Evolutionary conservation across 1,140 invertebrate genomes (phyloP).

Genomic region (Drosophila mauritiana): DNA sequence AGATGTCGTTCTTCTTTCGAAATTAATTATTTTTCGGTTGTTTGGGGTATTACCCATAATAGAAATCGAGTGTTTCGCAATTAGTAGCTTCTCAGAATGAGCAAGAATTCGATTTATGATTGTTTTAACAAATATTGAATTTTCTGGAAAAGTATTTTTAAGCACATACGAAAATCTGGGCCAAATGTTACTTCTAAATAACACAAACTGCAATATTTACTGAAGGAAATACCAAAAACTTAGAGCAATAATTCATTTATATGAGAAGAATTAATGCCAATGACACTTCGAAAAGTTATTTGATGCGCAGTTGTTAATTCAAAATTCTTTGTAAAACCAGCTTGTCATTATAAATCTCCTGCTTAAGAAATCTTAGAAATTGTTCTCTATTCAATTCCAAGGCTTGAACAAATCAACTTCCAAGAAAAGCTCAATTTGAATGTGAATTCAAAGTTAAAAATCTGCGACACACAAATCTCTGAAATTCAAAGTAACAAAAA

Average conservation of each 20-base stretch:
- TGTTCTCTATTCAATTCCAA: constrained; percentile 13
- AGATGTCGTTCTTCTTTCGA: constrained; percentile 6
- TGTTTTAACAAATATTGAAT: neutral
- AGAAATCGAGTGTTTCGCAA: neutral
- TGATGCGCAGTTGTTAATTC: constrained; percentile 3
- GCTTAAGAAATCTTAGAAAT: constrained; percentile 9
- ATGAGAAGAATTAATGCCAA: neutral
- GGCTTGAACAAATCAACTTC: constrained; percentile 59
- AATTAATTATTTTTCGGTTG: constrained; percentile 1
- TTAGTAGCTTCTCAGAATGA: neutral
- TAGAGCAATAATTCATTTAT: neutral
- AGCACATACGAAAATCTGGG: too few species aligned
- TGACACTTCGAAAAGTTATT: constrained; percentile 2
- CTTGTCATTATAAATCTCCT: constrained; percentile 18
- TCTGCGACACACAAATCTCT: constrained; percentile 51
- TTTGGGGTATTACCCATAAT: neutral
- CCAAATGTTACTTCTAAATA: neutral
- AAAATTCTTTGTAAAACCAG: neutral
- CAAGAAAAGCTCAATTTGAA: constrained; percentile 55
- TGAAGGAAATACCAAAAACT: neutral
- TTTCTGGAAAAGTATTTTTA: too few species aligned
- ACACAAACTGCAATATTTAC: neutral
- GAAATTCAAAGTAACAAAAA: neutral
- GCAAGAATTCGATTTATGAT: neutral
- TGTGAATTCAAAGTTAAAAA: constrained; percentile 48